Percentiles rank a stretch among this genome's conserved stretches.
Conservation (phyloP, 1,140 invertebrate species). For the Drosophila tani region DNA sequence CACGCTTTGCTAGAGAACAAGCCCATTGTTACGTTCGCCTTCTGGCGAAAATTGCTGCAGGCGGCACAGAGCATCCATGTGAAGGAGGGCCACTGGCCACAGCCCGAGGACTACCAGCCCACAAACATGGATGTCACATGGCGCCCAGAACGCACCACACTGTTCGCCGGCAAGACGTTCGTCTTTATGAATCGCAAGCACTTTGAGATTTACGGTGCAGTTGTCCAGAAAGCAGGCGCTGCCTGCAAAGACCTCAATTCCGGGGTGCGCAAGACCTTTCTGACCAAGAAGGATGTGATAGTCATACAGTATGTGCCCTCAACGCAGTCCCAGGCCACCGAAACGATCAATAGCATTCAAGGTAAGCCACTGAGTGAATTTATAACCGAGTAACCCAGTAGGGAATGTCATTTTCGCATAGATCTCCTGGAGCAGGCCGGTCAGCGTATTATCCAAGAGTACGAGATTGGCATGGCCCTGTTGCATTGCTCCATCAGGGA, state of each 20-base stretch:
- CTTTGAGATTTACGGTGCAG: conserved; percentile 86
- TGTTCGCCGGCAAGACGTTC: conserved; percentile 88
- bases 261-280: conserved; percentile 85
- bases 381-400: conserved; percentile 18
- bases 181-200: conserved; percentile 88
- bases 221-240: conserved; percentile 85
- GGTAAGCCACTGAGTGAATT: conserved; percentile 58
- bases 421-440: conserved; percentile 85
- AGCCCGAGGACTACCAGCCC: conserved; percentile 85
- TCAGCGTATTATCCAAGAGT: conserved; percentile 87
- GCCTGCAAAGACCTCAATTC: conserved; percentile 85
- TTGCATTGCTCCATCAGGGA: conserved; percentile 87
- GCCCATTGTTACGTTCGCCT: conserved; percentile 88
- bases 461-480: conserved; percentile 89
- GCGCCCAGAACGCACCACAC: conserved; percentile 85
- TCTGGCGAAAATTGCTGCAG: conserved; percentile 86
- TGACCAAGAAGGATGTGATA: conserved; percentile 85
- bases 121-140: conserved; percentile 86
- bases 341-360: conserved; percentile 85
- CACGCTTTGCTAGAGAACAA: conserved; percentile 88
- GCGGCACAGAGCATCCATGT: conserved; percentile 80
- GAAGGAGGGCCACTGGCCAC: conserved; percentile 84
- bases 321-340: conserved; percentile 85
- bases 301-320: conserved; percentile 86
- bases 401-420: conserved; percentile 31